Percentiles rank a stretch among this genome's conserved stretches.
These are phyloP conservation scores for Euura lappo DNA, from an alignment of 1,140 invertebrate genomes.

Conservation along the genomic window DNA sequence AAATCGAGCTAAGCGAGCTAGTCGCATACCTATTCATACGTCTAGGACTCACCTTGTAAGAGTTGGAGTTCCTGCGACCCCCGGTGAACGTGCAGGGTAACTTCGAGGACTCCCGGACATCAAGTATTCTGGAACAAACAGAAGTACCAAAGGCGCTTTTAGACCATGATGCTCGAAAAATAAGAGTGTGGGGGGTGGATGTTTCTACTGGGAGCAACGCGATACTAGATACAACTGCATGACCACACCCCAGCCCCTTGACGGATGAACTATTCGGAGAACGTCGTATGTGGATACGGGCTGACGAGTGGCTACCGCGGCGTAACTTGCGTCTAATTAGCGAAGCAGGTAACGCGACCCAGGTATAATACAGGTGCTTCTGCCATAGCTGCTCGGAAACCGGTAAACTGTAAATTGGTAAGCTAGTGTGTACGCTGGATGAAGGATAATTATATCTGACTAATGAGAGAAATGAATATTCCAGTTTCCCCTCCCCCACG, in stretches of 20 bases:
- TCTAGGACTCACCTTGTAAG: slow-evolving; percentile 46
- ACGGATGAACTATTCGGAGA: not conserved
- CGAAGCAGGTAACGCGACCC: slow-evolving; percentile 6
- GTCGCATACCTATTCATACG: not conserved
- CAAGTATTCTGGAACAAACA: slow-evolving; percentile 61
- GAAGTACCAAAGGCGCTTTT: not conserved
- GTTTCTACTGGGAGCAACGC: not conserved
- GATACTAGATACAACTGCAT: not conserved
- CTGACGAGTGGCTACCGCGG: not conserved
- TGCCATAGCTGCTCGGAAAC: not conserved
- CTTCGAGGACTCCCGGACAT: slow-evolving; percentile 60
- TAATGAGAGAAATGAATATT: slow-evolving; percentile 7
- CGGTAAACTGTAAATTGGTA: slow-evolving; percentile 7
- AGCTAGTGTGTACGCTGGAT: not conserved
- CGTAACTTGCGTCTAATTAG: not conserved
- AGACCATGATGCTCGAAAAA: too few species aligned
- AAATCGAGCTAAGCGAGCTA: not conserved
- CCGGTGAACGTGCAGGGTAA: slow-evolving; percentile 57
- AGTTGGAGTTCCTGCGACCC: slow-evolving; percentile 49
- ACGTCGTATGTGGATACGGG: not conserved
- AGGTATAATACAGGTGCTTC: not conserved
- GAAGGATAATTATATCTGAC: slow-evolving; percentile 7
- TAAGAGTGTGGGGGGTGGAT: not conserved
- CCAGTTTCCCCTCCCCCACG: not conserved
- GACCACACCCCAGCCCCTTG: not conserved